A percentile compares a stretch with the other conserved stretches of the same genome.
phyloP scores from a whole-genome alignment of 2,797 vertebrate species.

The Margarornis squamiger region DNA sequence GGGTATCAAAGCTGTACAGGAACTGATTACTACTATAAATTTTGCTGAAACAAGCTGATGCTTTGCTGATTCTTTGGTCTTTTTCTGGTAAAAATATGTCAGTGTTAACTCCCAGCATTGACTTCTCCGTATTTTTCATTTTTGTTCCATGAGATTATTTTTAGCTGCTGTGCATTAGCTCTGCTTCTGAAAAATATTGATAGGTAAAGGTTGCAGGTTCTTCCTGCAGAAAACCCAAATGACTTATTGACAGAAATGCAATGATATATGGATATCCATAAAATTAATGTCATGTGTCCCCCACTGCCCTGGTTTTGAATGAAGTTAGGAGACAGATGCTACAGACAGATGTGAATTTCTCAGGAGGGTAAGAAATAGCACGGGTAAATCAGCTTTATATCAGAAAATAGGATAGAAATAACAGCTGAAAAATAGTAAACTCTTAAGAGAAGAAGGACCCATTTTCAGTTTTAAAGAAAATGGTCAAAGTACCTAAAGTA shows the following conservation, averaged over 20 bases:
- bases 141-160: slow-evolving; percentile 56
- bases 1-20: slow-evolving; percentile 59
- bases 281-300: neutral
- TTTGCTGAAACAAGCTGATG: slow-evolving; percentile 58
- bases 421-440: slow-evolving; percentile 12
- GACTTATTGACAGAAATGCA: slow-evolving; percentile 9
- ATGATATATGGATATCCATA: neutral
- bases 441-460: neutral
- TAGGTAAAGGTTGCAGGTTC: neutral
- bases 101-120: slow-evolving; percentile 50
- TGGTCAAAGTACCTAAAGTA: neutral
- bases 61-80: slow-evolving; percentile 55
- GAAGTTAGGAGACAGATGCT: neutral
- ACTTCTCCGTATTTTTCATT: slow-evolving; percentile 59
- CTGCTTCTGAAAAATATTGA: slow-evolving; percentile 45
- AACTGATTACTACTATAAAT: slow-evolving; percentile 66
- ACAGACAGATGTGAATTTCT: neutral
- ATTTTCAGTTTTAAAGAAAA: neutral
- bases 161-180: slow-evolving; percentile 31
- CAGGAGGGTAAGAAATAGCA: neutral
- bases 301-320: neutral
- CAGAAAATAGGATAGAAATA: slow-evolving; percentile 15
- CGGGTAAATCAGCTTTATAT: slow-evolving; percentile 40
- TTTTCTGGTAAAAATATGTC: slow-evolving; percentile 50
- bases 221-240: neutral